Evolutionary conservation across 1,140 invertebrate species (phyloP).

Genomic region (Nomia melanderi): DNA sequence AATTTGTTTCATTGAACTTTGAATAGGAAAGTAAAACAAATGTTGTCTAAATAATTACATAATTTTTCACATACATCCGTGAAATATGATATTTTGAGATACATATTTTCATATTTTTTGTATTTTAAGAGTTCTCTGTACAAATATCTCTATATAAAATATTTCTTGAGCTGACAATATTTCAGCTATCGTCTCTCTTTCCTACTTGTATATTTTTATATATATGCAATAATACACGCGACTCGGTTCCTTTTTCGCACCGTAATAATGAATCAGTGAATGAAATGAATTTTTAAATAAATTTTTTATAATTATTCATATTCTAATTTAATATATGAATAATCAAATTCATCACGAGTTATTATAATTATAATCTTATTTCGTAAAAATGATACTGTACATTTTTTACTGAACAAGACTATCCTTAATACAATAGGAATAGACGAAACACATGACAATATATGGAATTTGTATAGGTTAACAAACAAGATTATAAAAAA

Average conservation of each 20-base stretch:
- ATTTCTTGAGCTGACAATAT: constrained; percentile 62
- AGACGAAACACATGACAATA: background rate
- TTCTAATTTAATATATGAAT: background rate
- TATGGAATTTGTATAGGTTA: constrained; percentile 22
- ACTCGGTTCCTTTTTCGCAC: constrained; percentile 8
- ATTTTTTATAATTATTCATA: constrained; percentile 7
- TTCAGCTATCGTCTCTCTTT: constrained; percentile 14
- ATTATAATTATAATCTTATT: background rate
- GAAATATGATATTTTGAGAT: constrained; percentile 61
- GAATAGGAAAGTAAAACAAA: constrained; percentile 54
- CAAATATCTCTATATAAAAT: constrained; percentile 79
- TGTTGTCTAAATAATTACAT: constrained; percentile 52
- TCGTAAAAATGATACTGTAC: background rate
- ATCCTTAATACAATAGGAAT: constrained; percentile 13
- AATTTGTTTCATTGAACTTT: constrained; percentile 19
- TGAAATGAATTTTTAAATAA: constrained; percentile 8
- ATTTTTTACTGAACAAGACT: background rate
- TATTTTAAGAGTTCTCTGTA: constrained; percentile 69
- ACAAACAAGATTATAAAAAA: constrained; percentile 18
- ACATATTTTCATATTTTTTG: constrained; percentile 53
- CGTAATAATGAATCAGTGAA: constrained; percentile 6
- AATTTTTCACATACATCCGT: constrained; percentile 32
- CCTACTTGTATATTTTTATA: constrained; percentile 27
- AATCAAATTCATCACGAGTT: background rate
- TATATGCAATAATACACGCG: constrained; percentile 12